These are phyloP conservation scores for Scomberomorus guttatus DNA, from an alignment of 2,797 vertebrate genomes.

Conservation along the genomic window DNA sequence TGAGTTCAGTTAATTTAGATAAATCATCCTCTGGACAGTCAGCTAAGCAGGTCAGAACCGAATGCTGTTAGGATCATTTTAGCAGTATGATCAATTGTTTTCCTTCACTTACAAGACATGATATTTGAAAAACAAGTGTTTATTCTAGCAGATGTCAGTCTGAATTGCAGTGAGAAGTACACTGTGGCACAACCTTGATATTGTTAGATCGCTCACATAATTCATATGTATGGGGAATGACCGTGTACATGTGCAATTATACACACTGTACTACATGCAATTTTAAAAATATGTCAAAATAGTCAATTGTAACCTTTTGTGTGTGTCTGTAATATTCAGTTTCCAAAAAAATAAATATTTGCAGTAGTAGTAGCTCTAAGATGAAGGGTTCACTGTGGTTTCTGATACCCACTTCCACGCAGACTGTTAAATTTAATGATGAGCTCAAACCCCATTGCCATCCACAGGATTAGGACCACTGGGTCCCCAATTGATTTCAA, in stretches of 20 bases:
- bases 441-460: slow-evolving; percentile 61
- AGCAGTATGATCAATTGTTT: neutral
- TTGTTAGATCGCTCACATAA: neutral
- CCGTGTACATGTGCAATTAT: neutral
- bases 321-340: slow-evolving; percentile 20
- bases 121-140: slow-evolving; percentile 8
- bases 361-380: slow-evolving; percentile 18
- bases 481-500: slow-evolving; percentile 57
- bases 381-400: slow-evolving; percentile 32
- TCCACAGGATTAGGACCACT: slow-evolving; percentile 67
- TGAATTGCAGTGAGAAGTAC: neutral
- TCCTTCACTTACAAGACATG: neutral
- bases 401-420: neutral
- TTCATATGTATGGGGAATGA: neutral
- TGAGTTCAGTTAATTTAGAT: neutral
- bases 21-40: neutral
- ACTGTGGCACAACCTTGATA: neutral
- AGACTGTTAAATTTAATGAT: slow-evolving; percentile 40
- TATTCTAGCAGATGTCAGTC: neutral
- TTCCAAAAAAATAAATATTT: slow-evolving; percentile 30
- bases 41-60: slow-evolving; percentile 1
- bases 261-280: neutral
- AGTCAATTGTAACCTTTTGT: neutral
- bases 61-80: neutral
- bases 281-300: slow-evolving; percentile 18